Evolutionary conservation across 1,140 invertebrate genomes (phyloP).

Genomic region (Zaprionus camerounensis): DNA sequence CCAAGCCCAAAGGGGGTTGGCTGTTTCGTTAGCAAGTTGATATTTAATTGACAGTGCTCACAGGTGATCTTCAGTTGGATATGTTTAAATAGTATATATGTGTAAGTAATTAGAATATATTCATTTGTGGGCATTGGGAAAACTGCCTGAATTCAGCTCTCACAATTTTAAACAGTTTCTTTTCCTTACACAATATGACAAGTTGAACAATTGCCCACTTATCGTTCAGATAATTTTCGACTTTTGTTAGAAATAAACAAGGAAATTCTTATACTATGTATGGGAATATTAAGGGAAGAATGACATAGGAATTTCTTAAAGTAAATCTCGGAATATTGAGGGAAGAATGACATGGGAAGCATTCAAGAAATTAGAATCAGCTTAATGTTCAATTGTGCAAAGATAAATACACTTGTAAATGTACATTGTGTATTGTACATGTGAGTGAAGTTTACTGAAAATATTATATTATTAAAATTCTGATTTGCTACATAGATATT

Average conservation of each 20-base stretch:
- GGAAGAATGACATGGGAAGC: no score
- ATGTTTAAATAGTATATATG: not conserved
- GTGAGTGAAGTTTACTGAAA: no score
- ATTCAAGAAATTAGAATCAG: no score
- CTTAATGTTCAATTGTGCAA: no score
- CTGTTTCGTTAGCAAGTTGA: conserved; percentile 20
- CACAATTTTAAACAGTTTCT: conserved; percentile 26
- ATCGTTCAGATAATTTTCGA: conserved; percentile 56
- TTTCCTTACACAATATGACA: conserved; percentile 3
- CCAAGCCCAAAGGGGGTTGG: not conserved
- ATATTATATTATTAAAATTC: no score
- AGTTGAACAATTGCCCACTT: conserved; percentile 65
- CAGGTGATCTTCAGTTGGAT: not conserved
- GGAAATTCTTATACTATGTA: not conserved
- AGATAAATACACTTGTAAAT: no score
- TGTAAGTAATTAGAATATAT: not conserved
- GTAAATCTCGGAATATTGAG: no score
- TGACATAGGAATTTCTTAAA: no score
- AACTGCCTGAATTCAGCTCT: conserved; percentile 16
- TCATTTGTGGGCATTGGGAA: conserved; percentile 16
- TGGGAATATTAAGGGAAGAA: no score
- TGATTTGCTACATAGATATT: no score
- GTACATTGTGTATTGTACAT: no score
- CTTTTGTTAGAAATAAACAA: conserved; percentile 27
- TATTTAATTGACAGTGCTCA: conserved; percentile 14